These are phyloP conservation scores for Anagrus nilaparvatae DNA, from an alignment of 1,140 invertebrate genomes.

Conservation along the genomic window DNA sequence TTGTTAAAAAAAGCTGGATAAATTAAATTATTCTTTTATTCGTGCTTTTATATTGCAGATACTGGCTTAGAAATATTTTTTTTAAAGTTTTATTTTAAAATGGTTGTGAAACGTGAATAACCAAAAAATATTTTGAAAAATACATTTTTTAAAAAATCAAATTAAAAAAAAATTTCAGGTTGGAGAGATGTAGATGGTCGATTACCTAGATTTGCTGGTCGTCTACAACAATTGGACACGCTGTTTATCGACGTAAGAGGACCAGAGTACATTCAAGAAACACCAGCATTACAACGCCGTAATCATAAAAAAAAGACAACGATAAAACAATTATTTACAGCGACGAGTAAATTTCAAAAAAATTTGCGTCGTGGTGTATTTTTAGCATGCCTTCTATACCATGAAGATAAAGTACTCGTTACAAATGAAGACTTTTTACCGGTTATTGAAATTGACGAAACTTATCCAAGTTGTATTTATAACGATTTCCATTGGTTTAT, in stretches of 20 bases:
- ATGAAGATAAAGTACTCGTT: conserved; percentile 89
- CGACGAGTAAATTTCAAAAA: conserved; percentile 92
- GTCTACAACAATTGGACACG: conserved; percentile 60
- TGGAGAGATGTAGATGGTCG: conserved; percentile 71
- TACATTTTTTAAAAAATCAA: too few relatives aligned
- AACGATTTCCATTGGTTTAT: conserved; percentile 95
- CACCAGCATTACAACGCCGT: conserved; percentile 47
- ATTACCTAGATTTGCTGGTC: conserved; percentile 55
- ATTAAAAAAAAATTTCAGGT: conserved; percentile 47
- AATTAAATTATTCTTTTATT: too few relatives aligned
- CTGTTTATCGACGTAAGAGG: conserved; percentile 61
- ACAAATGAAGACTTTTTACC: conserved; percentile 95
- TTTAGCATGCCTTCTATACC: conserved; percentile 82
- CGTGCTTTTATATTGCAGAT: conserved; percentile 10
- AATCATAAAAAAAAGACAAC: conserved; percentile 79
- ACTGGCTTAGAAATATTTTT: background rate
- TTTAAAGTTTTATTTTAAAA: conserved; percentile 9
- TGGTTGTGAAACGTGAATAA: background rate
- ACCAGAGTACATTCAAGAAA: conserved; percentile 49
- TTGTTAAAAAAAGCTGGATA: too few relatives aligned
- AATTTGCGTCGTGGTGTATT: conserved; percentile 84
- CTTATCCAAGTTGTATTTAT: conserved; percentile 81
- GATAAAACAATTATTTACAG: conserved; percentile 88
- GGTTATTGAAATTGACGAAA: conserved; percentile 93
- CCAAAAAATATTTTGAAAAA: background rate